phyloP scores from a whole-genome alignment of 2,888 invertebrate species.

The Apotomis capreana region DNA sequence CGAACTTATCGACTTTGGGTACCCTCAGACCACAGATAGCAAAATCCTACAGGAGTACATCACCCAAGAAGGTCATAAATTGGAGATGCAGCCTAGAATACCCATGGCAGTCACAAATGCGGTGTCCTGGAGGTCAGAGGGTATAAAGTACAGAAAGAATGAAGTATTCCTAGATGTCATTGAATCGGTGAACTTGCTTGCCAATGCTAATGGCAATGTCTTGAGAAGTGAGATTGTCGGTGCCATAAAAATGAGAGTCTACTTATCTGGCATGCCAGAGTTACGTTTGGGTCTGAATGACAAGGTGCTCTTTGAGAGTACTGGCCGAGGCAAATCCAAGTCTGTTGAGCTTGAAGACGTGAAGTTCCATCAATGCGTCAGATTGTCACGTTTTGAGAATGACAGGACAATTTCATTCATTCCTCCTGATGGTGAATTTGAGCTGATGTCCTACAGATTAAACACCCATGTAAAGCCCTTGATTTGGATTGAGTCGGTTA shows the following conservation, averaged over 20 bases:
- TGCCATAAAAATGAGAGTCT: slow-evolving; percentile 99
- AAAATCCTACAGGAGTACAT: slow-evolving; percentile 99
- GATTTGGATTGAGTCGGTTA: slow-evolving; percentile 99
- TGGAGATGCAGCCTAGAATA: slow-evolving; percentile 97
- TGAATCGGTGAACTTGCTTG: slow-evolving; percentile 97
- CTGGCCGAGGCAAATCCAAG: slow-evolving; percentile 98
- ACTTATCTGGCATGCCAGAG: slow-evolving; percentile 99
- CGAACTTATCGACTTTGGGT: slow-evolving; percentile 98
- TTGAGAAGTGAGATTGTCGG: slow-evolving; percentile 99
- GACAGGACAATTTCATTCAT: slow-evolving; percentile 99
- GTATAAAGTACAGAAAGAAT: slow-evolving; percentile 99
- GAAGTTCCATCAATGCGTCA: slow-evolving; percentile 99
- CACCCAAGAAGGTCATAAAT: slow-evolving; percentile 98
- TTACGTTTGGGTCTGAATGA: slow-evolving; percentile 97
- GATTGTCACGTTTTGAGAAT: slow-evolving; percentile 98
- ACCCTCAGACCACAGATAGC: slow-evolving; percentile 99
- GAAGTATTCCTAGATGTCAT: slow-evolving; percentile 99
- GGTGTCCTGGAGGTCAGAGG: slow-evolving; percentile 99
- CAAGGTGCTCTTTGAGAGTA: slow-evolving; percentile 98
- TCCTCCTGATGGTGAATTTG: slow-evolving; percentile 99
- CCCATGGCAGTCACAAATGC: slow-evolving; percentile 99
- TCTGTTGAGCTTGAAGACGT: slow-evolving; percentile 99
- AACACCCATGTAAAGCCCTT: slow-evolving; percentile 98
- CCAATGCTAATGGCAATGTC: slow-evolving; percentile 98
- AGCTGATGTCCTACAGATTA: slow-evolving; percentile 98